phyloP scores from a whole-genome alignment of 2,888 invertebrate species.

The Margaritifera margaritifera region DNA sequence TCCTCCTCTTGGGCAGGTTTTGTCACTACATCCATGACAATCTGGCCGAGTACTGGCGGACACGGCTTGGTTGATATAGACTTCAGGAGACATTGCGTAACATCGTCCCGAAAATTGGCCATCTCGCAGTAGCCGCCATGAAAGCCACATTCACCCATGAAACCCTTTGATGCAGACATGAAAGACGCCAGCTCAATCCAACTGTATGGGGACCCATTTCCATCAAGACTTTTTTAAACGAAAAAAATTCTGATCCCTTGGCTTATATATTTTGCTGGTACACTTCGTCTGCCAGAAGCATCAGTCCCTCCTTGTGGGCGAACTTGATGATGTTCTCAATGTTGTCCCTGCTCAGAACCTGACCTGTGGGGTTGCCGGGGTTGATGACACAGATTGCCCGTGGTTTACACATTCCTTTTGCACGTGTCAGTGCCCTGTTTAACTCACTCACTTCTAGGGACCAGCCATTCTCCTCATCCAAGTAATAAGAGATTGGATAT shows the following conservation, averaged over 20 bases:
- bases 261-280: conserved; percentile 98
- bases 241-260: conserved; percentile 87
- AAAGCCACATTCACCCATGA: conserved; percentile 86
- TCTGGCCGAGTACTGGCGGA: conserved; percentile 91
- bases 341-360: conserved; percentile 89
- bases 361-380: conserved; percentile 96
- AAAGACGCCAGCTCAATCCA: conserved; percentile 93
- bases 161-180: conserved; percentile 95
- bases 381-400: conserved; percentile 95
- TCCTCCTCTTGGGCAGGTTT: conserved; percentile 89
- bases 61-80: conserved; percentile 93
- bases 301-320: conserved; percentile 87
- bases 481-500: conserved; percentile 77
- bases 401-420: conserved; percentile 79
- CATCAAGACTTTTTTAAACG: conserved; percentile 93
- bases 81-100: conserved; percentile 75
- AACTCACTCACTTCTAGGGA: conserved; percentile 85
- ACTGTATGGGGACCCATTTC: conserved; percentile 92
- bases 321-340: conserved; percentile 94
- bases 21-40: conserved; percentile 89
- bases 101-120: conserved; percentile 87
- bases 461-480: conserved; percentile 93
- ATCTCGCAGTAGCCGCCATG: conserved; percentile 97
- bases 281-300: conserved; percentile 79
- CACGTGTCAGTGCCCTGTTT: conserved; percentile 82